Conservation (phyloP, 1,140 invertebrate genomes). For the Lepidurus arcticus region DNA sequence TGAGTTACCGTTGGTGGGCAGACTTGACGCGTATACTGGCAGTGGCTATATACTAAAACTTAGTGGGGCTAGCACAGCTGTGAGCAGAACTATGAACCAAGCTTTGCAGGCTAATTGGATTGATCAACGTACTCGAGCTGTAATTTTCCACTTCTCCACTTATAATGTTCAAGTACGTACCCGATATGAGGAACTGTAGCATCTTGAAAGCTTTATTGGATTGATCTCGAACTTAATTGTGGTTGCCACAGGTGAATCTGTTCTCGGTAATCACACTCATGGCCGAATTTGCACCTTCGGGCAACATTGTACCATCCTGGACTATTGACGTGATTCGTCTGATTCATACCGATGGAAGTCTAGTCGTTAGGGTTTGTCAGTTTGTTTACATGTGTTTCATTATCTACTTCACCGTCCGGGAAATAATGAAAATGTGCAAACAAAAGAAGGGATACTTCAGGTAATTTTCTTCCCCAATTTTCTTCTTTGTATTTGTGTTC, state of each 20-base stretch:
- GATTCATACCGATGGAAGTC: slow-evolving; percentile 42
- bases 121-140: slow-evolving; percentile 51
- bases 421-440: slow-evolving; percentile 41
- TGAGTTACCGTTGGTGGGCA: slow-evolving; percentile 48
- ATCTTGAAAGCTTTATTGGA: slow-evolving; percentile 30
- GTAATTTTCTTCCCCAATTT: not conserved
- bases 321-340: slow-evolving; percentile 49
- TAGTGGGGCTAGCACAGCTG: slow-evolving; percentile 43
- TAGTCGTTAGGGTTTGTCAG: slow-evolving; percentile 45
- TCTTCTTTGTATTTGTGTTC: not conserved
- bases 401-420: slow-evolving; percentile 49
- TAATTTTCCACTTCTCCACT: slow-evolving; percentile 54
- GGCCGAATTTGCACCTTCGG: slow-evolving; percentile 50
- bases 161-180: slow-evolving; percentile 51
- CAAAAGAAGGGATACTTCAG: slow-evolving; percentile 42
- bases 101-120: slow-evolving; percentile 50
- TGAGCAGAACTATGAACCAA: slow-evolving; percentile 42
- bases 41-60: slow-evolving; percentile 53
- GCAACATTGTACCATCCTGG: slow-evolving; percentile 49
- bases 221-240: slow-evolving; percentile 20
- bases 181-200: not conserved
- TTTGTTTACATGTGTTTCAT: slow-evolving; percentile 46
- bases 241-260: slow-evolving; percentile 45
- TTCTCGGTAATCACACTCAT: slow-evolving; percentile 50
- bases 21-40: slow-evolving; percentile 48